phyloP scores from a whole-genome alignment of 2,888 invertebrate genomes.

The Drosophila mulleri region DNA sequence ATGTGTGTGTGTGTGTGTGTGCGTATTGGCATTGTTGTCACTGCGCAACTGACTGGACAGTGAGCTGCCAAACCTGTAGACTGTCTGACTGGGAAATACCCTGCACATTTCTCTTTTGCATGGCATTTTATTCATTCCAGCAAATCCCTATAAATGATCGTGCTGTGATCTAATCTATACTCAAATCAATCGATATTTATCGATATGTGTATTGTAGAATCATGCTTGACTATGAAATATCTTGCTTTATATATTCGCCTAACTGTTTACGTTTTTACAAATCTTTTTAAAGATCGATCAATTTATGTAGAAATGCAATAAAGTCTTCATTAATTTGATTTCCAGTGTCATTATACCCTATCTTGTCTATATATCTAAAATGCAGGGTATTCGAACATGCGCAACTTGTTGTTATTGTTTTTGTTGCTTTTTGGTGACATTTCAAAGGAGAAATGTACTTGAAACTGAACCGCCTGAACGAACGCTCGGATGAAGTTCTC shows the following conservation, averaged over 20 bases:
- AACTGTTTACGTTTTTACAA: no score
- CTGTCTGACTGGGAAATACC: neutral
- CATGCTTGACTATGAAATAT: no score
- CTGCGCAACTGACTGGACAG: conserved; percentile 17
- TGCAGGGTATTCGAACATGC: conserved; percentile 1
- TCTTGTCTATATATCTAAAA: neutral
- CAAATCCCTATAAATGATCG: no score
- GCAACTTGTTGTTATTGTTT: neutral
- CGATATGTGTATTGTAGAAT: no score
- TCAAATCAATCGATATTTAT: no score
- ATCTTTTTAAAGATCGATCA: no score
- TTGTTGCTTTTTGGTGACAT: conserved; percentile 13
- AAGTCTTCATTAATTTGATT: no score
- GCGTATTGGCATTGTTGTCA: conserved; percentile 15
- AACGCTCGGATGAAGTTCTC: conserved; percentile 26
- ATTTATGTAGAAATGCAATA: no score
- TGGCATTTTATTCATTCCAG: no score
- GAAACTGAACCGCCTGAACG: conserved; percentile 47
- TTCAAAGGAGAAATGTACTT: conserved; percentile 11
- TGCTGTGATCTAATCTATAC: no score
- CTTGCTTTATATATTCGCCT: no score
- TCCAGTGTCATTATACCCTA: no score
- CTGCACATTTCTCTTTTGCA: neutral
- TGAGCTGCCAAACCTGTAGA: conserved; percentile 21
- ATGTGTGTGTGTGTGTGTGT: neutral